Conservation (phyloP, 1,140 invertebrate species). For the Procambarus virginalis region DNA sequence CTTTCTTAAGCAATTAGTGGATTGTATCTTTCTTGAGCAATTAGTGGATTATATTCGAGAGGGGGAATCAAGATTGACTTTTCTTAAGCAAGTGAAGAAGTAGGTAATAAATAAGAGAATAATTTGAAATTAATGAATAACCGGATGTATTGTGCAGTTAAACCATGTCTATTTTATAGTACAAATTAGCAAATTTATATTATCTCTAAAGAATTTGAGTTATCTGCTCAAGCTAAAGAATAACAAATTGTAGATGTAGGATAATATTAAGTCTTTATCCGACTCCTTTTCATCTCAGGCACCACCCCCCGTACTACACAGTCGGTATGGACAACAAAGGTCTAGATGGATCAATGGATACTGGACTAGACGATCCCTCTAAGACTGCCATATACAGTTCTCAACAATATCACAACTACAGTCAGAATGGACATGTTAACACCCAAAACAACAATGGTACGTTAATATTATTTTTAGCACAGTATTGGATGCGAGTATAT, state of each 20-base stretch:
- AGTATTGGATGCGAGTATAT: no score
- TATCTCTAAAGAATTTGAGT: no score
- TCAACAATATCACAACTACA: conserved; percentile 63
- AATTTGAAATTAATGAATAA: no score
- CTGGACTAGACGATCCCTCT: conserved; percentile 85
- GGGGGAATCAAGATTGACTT: no score
- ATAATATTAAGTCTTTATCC: conserved; percentile 74
- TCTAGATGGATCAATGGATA: conserved; percentile 64
- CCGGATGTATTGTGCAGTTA: no score
- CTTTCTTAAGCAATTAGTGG: no score
- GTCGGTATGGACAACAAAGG: conserved; percentile 90
- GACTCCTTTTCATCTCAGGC: conserved; percentile 71
- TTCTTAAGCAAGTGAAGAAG: no score
- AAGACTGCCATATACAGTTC: conserved; percentile 80
- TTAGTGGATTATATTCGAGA: no score
- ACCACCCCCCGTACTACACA: conserved; percentile 86
- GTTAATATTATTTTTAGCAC: background rate
- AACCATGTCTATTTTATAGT: no score
- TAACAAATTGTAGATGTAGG: conserved; percentile 73
- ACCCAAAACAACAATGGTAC: conserved; percentile 61
- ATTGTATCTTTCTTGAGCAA: no score
- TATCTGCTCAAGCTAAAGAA: no score
- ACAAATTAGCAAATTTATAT: background rate
- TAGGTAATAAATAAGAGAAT: no score
- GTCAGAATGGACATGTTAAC: conserved; percentile 54